A percentile compares a stretch with the other conserved stretches of the same genome.
Conservation (phyloP, 2,113 vertebrate species). For the Megaleporinus macrocephalus region DNA sequence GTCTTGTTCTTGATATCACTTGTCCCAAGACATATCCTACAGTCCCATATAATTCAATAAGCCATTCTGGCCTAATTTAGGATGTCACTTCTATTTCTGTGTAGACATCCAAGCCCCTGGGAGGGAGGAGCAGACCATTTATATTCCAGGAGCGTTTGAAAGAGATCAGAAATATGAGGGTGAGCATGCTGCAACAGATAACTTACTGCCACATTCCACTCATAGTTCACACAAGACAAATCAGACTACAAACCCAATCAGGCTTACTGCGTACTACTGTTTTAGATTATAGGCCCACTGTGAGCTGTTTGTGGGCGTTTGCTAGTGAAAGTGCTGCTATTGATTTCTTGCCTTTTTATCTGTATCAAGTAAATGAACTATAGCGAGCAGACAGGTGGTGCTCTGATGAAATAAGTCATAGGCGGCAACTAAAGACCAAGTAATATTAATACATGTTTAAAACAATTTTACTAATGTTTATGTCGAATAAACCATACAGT, state of each 20-base stretch:
- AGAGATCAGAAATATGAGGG: slow-evolving; percentile 45
- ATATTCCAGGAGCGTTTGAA: slow-evolving; percentile 50
- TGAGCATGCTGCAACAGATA: slow-evolving; percentile 68
- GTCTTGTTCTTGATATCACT: background rate
- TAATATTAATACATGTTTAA: background rate
- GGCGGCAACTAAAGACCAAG: background rate
- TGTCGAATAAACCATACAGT: background rate
- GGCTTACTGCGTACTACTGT: background rate
- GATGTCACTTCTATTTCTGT: slow-evolving; percentile 47
- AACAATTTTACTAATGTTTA: background rate
- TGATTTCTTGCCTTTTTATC: background rate
- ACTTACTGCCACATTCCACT: slow-evolving; percentile 71
- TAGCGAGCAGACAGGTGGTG: background rate
- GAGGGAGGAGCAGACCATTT: slow-evolving; percentile 38
- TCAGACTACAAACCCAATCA: slow-evolving; percentile 17
- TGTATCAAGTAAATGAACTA: background rate
- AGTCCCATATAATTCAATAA: slow-evolving; percentile 37
- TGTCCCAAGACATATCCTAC: background rate
- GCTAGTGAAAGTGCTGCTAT: background rate
- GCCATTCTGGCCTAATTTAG: slow-evolving; percentile 46
- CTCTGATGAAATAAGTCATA: background rate
- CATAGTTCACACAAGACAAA: slow-evolving; percentile 58
- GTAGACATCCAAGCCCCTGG: slow-evolving; percentile 51
- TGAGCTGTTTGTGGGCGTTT: background rate
- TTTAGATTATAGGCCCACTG: background rate